Evolutionary conservation across 1,140 invertebrate genomes (phyloP), one percentile per base, ranked within the genome.

Genomic region (Cotesia typhae): DNA sequence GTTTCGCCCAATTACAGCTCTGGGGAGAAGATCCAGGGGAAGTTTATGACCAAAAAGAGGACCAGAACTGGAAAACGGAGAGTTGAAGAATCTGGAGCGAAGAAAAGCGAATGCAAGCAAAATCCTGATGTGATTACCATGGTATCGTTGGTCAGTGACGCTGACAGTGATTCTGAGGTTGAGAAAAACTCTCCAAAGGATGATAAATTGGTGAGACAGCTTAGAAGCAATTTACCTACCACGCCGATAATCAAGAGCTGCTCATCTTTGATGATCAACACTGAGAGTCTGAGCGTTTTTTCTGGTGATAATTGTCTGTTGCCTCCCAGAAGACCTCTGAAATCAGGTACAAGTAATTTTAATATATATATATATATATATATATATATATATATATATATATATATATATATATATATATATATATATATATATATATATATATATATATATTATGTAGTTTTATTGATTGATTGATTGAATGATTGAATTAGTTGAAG

Each of bases 131-230:
- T 90, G 4, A 82, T 89, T 2, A 90, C 89, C 0, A 90, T 90
- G 89, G 89, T 90, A 0, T 89, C 89, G 0, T 74, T 90, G 4
- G 80, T 89, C 3, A 89, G 88, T 73, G 88, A 89, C 0, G 85
- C 87, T 0, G 88, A 87, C 10, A 89, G 89, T 71, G 89, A 89
- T 9, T 86, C 82, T 52, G 89, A 90, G 61, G 78, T 75, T 14
- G 81, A 82, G 10, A 81, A 84, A 12, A 82, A 81, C 52, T 82
- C 81, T 0, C 77, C 76, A 65, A 80, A 78, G 3, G 82, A 85
- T 53, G 80, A 85, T 61, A 86, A 86, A 71, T 75, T 85, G 6
- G 87, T 87, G 51, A 78, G 79, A 37, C 81, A 87, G 68, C 63
- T 86, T 14, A 76, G 83, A 12, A 87, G 76, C 47, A 85, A 86